Percentiles rank a stretch among this genome's conserved stretches.
These are phyloP conservation scores for Arion vulgaris DNA, from an alignment of 1,140 invertebrate species.

Conservation along the genomic window DNA sequence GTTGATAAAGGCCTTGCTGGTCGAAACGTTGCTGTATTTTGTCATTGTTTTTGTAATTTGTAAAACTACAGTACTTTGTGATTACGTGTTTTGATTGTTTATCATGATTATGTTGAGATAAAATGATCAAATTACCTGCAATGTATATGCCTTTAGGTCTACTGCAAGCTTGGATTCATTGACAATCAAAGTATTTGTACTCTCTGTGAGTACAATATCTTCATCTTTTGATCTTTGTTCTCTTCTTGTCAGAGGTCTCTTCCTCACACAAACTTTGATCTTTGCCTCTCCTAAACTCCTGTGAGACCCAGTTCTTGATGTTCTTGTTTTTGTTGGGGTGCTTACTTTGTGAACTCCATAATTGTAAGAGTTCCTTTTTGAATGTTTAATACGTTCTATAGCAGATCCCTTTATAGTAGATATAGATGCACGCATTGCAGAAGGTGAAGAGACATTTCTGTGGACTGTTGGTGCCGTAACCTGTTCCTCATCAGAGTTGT, in stretches of 20 bases:
- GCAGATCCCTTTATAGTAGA: slow-evolving; percentile 41
- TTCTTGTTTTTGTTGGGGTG: slow-evolving; percentile 16
- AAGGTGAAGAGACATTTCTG: slow-evolving; percentile 16
- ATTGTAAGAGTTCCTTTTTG: slow-evolving; percentile 61
- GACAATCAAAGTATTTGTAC: slow-evolving; percentile 92
- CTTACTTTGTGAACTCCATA: slow-evolving; percentile 65
- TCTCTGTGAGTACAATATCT: slow-evolving; percentile 94
- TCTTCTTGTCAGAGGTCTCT: slow-evolving; percentile 94
- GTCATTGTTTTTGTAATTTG: too few relatives aligned
- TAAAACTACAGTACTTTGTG: too few relatives aligned
- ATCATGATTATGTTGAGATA: too few relatives aligned
- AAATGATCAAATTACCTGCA: slow-evolving; percentile 62
- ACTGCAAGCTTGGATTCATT: slow-evolving; percentile 98
- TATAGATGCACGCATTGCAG: slow-evolving; percentile 36
- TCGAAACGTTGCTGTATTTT: too few relatives aligned
- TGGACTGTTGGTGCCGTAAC: background rate
- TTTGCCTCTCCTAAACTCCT: slow-evolving; percentile 51
- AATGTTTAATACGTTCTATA: slow-evolving; percentile 18
- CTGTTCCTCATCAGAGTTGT: slow-evolving; percentile 22
- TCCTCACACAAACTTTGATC: slow-evolving; percentile 97
- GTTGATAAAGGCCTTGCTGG: too few relatives aligned
- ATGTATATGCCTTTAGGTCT: slow-evolving; percentile 92
- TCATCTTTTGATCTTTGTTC: slow-evolving; percentile 79
- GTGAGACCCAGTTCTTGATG: slow-evolving; percentile 32
- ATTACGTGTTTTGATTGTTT: too few relatives aligned